phyloP scores from a whole-genome alignment of 2,113 vertebrate species.

The Laterallus jamaicensis region DNA sequence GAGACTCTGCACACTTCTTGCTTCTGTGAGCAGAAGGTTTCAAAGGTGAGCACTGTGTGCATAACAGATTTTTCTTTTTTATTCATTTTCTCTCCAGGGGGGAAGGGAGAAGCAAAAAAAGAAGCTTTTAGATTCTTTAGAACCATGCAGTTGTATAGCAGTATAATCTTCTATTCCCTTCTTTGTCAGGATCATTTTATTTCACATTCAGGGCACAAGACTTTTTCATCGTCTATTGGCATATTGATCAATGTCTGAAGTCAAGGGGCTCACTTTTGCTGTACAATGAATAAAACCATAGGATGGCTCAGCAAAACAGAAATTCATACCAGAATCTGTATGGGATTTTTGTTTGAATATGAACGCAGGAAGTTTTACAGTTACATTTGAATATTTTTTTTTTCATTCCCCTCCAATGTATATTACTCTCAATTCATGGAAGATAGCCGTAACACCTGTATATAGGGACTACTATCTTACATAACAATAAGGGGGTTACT shows the following conservation, averaged over 20 bases:
- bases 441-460: background rate
- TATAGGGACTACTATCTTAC: background rate
- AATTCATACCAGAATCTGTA: fast-evolving
- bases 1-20: background rate
- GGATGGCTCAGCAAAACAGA: background rate
- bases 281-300: background rate
- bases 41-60: background rate
- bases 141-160: background rate
- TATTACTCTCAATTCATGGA: background rate
- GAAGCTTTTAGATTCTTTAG: background rate
- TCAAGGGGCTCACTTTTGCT: background rate
- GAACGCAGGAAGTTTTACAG: background rate
- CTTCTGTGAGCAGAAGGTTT: background rate
- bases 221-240: background rate
- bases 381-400: background rate
- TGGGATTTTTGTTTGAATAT: background rate
- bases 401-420: fast-evolving
- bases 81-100: background rate
- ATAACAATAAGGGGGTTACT: background rate
- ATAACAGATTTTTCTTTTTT: background rate
- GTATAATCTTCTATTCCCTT: background rate
- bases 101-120: background rate
- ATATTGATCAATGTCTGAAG: background rate
- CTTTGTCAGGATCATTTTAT: background rate
- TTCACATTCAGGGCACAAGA: background rate